Evolutionary conservation across 2,888 invertebrate species (phyloP).

Genomic region (Nesidiocoris tenuis): DNA sequence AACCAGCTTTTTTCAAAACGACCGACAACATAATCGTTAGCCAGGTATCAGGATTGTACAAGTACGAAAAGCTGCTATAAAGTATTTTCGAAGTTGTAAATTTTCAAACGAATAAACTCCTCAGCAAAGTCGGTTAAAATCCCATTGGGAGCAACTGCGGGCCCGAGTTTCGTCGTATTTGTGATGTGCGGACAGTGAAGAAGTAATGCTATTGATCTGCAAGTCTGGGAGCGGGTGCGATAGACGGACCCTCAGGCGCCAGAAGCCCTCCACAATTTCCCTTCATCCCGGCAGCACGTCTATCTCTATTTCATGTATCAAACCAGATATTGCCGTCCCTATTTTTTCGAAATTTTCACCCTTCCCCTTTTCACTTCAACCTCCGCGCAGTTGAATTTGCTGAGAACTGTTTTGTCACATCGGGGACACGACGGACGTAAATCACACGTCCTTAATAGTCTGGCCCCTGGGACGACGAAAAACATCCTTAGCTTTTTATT

Average conservation of each 20-base stretch:
- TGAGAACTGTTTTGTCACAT: too few species aligned
- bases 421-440: too few species aligned
- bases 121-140: too few species aligned
- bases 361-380: too few species aligned
- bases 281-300: not conserved
- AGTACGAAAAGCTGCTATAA: slow-evolving; percentile 12
- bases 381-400: too few species aligned
- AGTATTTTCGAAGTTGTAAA: too few species aligned
- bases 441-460: too few species aligned
- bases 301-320: not conserved
- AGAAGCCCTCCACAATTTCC: not conserved
- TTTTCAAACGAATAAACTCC: too few species aligned
- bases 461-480: too few species aligned
- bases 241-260: slow-evolving; percentile 35
- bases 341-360: too few species aligned
- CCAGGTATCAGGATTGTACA: slow-evolving; percentile 24
- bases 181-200: slow-evolving; percentile 25
- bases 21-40: slow-evolving; percentile 24
- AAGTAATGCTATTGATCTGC: slow-evolving; percentile 24
- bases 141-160: too few species aligned
- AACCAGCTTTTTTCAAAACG: not conserved
- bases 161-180: not conserved
- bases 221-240: slow-evolving; percentile 15
- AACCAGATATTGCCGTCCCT: not conserved
- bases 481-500: too few species aligned